Base-by-base conservation (phyloP, 1,140 invertebrate genomes). In the Matsumurasca onukii region DNA sequence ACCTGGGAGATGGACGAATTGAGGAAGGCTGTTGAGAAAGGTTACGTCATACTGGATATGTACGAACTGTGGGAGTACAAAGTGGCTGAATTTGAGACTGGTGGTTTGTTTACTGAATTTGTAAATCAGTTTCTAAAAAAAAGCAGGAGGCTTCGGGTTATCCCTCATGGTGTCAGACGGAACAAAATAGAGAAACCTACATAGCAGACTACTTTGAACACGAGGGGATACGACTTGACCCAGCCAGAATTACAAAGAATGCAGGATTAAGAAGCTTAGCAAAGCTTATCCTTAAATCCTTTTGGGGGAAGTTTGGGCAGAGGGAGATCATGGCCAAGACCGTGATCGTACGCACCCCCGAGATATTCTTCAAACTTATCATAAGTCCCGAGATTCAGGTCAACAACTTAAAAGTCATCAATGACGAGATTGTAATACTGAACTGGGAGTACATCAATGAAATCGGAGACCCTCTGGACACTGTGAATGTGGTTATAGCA, bases 11-110 rank as follows among this genome's bases (percentile, higher is more conserved):
- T 73, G 12, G 73, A 77, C 22, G 80, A 82, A 73, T 15, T 82
- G 3, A 27, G 65, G 30, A 75, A 77, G 67, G 80, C 81, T 0
- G 27, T 78, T 0, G 59, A 75, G 29, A 69, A 70, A 59, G 78
- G 77, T 0, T 81, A 82, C 55, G 69, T 69, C 66, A 72, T 83
- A 31, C 0, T 78, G 3, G 57, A 77, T 20, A 72, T 80, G 22
- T 73, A 70, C 45, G 78, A 82, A 72, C 74, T 81, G 13, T 81
- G 78, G 75, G 69, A 79, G 31, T 78, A 78, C 66, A n/a, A 76
- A 55, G 64, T 70, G 0, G 61, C 39, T 2, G 59, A 67, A 17
- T 71, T 51, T 39, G 69, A 75, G n/a, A 68, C 27, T 2, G 57
- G 34, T 45, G 77, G 77, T 0, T 62, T 80, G 12, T 78, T 80